phyloP scores from a whole-genome alignment of 2,113 vertebrate genomes.

The Neodon shergylaensis region DNA sequence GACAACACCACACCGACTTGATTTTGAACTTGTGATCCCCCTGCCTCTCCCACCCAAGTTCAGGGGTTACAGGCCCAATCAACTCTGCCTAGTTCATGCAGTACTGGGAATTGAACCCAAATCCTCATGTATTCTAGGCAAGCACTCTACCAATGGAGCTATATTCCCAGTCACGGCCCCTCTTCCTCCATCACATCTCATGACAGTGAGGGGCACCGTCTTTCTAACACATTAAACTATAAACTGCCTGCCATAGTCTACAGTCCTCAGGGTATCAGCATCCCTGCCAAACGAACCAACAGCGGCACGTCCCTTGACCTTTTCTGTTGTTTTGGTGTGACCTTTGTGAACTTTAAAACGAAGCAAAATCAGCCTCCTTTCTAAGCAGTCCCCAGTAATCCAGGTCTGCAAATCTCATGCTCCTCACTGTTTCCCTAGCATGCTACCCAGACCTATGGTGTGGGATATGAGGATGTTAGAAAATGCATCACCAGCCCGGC shows the following conservation, averaged over 20 bases:
- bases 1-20: too few species aligned
- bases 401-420: background rate
- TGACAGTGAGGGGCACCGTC: too few species aligned
- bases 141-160: background rate
- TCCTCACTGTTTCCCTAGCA: background rate
- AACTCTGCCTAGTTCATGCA: too few species aligned
- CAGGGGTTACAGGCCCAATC: too few species aligned
- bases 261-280: background rate
- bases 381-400: background rate
- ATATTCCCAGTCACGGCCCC: background rate
- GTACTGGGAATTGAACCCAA: background rate
- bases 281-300: rapidly evolving
- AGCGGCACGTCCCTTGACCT: background rate
- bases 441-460: background rate
- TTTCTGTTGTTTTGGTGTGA: background rate
- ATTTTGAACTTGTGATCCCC: background rate
- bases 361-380: background rate
- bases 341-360: background rate
- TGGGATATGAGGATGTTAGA: background rate
- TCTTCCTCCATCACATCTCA: background rate
- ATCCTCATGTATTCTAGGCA: background rate
- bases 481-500: background rate
- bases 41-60: background rate
- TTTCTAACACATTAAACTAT: too few species aligned
- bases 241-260: too few species aligned